A percentile compares a stretch with the other conserved stretches of the same genome.
Evolutionary conservation across 2,888 invertebrate genomes (phyloP).

Genomic region (Rhingia rostrata): DNA sequence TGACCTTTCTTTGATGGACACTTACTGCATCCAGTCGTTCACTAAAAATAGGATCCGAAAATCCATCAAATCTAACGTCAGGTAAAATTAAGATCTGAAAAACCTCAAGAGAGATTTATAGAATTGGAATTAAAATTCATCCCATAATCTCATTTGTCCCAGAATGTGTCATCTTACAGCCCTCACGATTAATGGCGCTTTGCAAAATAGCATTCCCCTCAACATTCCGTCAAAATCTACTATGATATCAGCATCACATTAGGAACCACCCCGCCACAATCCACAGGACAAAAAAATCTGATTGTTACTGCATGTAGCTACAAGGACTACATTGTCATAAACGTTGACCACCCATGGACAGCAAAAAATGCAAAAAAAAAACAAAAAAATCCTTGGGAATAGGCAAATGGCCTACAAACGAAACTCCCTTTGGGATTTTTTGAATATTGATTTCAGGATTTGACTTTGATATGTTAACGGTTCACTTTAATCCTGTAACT

Average conservation of each 20-base stretch:
- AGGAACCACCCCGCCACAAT: not conserved
- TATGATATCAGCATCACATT: slow-evolving; percentile 13
- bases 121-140: not conserved
- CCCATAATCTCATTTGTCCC: slow-evolving; percentile 3
- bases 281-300: slow-evolving; percentile 12
- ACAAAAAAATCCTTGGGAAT: slow-evolving; percentile 10
- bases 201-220: slow-evolving; percentile 21
- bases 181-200: slow-evolving; percentile 16
- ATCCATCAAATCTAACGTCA: slow-evolving; percentile 20
- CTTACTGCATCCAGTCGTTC: not conserved
- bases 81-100: slow-evolving; percentile 2
- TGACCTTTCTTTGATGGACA: not conserved
- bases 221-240: not conserved
- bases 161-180: slow-evolving; percentile 15
- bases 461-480: slow-evolving; percentile 26
- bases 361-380: slow-evolving; percentile 30
- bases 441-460: slow-evolving; percentile 54
- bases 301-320: slow-evolving; percentile 57
- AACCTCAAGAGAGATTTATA: slow-evolving; percentile 8
- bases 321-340: slow-evolving; percentile 38
- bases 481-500: slow-evolving; percentile 29
- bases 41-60: slow-evolving; percentile 8
- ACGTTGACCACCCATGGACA: slow-evolving; percentile 47
- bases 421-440: slow-evolving; percentile 18
- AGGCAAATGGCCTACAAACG: not conserved